Evolutionary conservation across 1,140 invertebrate species (phyloP).

Genomic region (Spodoptera litura): DNA sequence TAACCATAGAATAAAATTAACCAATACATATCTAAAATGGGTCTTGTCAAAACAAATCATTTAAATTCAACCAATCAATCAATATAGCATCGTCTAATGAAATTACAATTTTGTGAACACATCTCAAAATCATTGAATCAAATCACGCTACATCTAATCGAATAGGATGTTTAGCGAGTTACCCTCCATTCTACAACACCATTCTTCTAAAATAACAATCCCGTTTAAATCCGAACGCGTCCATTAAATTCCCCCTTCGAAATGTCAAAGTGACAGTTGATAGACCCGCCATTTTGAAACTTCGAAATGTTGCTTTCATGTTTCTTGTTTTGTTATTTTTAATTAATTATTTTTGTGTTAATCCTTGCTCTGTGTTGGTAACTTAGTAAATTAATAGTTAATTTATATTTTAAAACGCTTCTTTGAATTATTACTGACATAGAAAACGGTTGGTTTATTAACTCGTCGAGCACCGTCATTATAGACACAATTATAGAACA

Average conservation of each 20-base stretch:
- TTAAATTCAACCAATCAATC: not conserved
- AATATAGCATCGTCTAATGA: not conserved
- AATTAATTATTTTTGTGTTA: slow-evolving; percentile 33
- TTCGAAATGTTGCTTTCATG: slow-evolving; percentile 35
- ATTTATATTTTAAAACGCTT: too few relatives aligned
- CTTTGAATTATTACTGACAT: too few relatives aligned
- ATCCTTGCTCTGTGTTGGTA: not conserved
- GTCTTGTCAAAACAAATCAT: not conserved
- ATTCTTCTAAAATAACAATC: slow-evolving; percentile 70
- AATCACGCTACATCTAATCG: slow-evolving; percentile 23
- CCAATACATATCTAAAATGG: too few relatives aligned
- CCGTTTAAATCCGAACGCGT: slow-evolving; percentile 68
- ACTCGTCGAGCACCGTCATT: too few relatives aligned
- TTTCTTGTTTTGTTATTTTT: slow-evolving; percentile 35
- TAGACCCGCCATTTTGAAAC: slow-evolving; percentile 57
- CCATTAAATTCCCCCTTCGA: slow-evolving; percentile 64
- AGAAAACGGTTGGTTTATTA: too few relatives aligned
- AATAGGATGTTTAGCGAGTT: slow-evolving; percentile 32
- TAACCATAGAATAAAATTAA: too few relatives aligned
- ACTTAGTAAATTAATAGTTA: too few relatives aligned
- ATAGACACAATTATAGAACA: too few relatives aligned
- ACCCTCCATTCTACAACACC: slow-evolving; percentile 18
- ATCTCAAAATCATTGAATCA: slow-evolving; percentile 8
- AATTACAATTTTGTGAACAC: slow-evolving; percentile 14
- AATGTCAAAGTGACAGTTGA: slow-evolving; percentile 80